These are phyloP conservation scores for Columbina picui DNA, from an alignment of 2,113 vertebrate genomes.

Conservation along the genomic window DNA sequence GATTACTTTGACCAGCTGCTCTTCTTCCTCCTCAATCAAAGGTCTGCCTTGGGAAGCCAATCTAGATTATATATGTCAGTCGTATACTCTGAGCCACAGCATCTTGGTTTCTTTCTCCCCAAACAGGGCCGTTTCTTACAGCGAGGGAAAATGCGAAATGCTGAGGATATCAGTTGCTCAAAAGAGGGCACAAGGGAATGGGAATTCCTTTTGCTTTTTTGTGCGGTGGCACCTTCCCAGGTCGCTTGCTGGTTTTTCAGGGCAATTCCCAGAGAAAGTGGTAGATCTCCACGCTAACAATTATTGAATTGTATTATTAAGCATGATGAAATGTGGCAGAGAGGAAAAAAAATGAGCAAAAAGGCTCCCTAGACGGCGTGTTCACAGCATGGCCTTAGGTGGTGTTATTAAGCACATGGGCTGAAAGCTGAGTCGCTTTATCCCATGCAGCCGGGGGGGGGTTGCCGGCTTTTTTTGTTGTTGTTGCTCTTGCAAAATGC, in stretches of 20 bases:
- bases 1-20: slow-evolving; percentile 80
- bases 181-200: not conserved
- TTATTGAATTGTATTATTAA: slow-evolving; percentile 56
- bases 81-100: not conserved
- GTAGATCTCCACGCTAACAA: not conserved
- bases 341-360: not conserved
- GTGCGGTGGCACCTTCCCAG: not conserved
- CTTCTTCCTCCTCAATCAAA: slow-evolving; percentile 72
- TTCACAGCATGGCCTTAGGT: slow-evolving; percentile 24
- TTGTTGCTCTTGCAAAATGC: slow-evolving; percentile 12
- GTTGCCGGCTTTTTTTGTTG: not conserved
- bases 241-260: not conserved
- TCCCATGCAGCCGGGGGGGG: not conserved
- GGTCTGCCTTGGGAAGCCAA: slow-evolving; percentile 63
- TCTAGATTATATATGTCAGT: slow-evolving; percentile 64
- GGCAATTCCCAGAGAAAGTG: not conserved
- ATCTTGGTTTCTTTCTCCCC: not conserved
- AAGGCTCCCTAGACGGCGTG: not conserved
- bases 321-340: slow-evolving; percentile 16
- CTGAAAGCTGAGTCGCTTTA: slow-evolving; percentile 34
- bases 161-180: not conserved
- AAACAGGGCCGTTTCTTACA: not conserved
- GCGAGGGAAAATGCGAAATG: not conserved
- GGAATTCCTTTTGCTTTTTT: not conserved
- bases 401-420: not conserved